phyloP scores from a whole-genome alignment of 2,113 vertebrate species.

The Narcine bancroftii region DNA sequence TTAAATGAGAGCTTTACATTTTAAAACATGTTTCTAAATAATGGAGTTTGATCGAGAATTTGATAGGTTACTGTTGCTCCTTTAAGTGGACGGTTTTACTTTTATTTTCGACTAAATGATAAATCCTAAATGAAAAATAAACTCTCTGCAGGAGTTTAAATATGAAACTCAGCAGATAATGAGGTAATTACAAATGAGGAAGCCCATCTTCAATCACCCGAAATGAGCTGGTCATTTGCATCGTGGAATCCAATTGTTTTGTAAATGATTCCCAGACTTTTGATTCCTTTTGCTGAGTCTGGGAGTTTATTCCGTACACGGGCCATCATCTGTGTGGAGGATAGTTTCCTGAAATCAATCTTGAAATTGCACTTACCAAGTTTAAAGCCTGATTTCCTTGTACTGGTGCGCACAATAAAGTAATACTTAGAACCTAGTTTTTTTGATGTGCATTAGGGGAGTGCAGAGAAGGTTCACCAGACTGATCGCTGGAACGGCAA shows the following conservation, averaged over 20 bases:
- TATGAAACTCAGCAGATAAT: not conserved
- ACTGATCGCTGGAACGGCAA: too few species aligned
- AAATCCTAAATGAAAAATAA: not conserved
- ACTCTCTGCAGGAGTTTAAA: not conserved
- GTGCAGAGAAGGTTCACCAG: too few species aligned
- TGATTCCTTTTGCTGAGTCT: not conserved
- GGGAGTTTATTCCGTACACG: not conserved
- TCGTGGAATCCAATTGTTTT: slow-evolving; percentile 18
- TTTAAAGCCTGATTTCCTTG: not conserved
- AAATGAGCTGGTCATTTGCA: not conserved
- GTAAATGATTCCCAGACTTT: slow-evolving; percentile 27
- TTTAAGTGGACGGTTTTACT: too few species aligned
- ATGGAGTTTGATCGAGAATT: too few species aligned
- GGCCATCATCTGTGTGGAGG: not conserved
- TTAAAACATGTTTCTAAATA: too few species aligned
- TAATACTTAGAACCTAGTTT: not conserved
- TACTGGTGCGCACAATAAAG: not conserved
- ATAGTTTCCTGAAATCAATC: slow-evolving; percentile 24
- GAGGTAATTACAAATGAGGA: slow-evolving; percentile 14
- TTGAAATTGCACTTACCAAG: not conserved
- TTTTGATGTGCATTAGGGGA: too few species aligned
- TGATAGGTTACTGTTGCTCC: not conserved
- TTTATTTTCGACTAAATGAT: not conserved
- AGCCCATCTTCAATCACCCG: not conserved
- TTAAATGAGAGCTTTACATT: too few species aligned